Evolutionary conservation across 2,888 invertebrate species (phyloP).

Genomic region (Drosophila neonasuta): DNA sequence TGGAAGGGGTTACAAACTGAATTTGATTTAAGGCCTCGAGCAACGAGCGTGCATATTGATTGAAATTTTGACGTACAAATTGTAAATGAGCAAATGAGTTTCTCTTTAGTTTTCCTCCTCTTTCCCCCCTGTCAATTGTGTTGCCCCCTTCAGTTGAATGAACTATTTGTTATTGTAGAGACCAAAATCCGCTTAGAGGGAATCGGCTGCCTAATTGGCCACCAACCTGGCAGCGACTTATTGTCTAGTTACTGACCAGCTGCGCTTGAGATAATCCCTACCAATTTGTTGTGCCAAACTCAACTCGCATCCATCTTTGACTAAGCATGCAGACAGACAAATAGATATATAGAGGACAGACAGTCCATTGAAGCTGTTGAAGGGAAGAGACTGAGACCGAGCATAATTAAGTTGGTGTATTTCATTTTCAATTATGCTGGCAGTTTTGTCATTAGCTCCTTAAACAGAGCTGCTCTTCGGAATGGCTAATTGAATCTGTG

Average conservation of each 20-base stretch:
- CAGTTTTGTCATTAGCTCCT: constrained; percentile 32
- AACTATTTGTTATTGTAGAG: constrained; percentile 35
- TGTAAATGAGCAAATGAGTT: constrained; percentile 52
- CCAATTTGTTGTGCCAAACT: constrained; percentile 34
- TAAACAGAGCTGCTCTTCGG: constrained; percentile 11
- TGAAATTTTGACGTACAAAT: constrained; percentile 55
- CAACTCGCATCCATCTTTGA: constrained; percentile 16
- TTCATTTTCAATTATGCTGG: constrained; percentile 58
- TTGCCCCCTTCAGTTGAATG: background rate
- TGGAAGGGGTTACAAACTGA: constrained; percentile 14
- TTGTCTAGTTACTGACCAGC: constrained; percentile 32
- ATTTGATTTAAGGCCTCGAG: constrained; percentile 57
- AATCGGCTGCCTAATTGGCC: constrained; percentile 47
- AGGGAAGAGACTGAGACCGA: background rate
- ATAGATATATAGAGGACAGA: background rate
- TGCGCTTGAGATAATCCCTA: constrained; percentile 40
- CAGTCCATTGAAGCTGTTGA: constrained; percentile 2
- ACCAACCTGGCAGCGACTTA: constrained; percentile 10
- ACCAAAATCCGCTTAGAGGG: constrained; percentile 47
- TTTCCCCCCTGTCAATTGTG: constrained; percentile 2
- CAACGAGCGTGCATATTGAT: constrained; percentile 54
- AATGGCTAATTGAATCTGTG: constrained; percentile 47
- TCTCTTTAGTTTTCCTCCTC: background rate
- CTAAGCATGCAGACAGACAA: constrained; percentile 12
- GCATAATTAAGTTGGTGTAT: constrained; percentile 53